Percentiles rank a stretch among this genome's conserved stretches.
phyloP scores from a whole-genome alignment of 2,888 invertebrate species.

The Luperina testacea region DNA sequence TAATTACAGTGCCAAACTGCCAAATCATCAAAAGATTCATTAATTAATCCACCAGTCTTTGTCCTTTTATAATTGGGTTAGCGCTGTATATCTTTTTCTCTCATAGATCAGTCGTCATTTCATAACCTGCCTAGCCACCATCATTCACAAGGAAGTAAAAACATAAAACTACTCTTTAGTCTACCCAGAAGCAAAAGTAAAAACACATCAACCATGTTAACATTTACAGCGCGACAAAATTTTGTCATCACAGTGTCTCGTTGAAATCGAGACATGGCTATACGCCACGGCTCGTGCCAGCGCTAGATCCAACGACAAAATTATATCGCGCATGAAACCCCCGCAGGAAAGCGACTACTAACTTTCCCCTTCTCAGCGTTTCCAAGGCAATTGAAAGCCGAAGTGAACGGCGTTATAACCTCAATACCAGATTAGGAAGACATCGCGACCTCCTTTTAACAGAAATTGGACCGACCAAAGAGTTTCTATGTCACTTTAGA shows the following conservation, averaged over 20 bases:
- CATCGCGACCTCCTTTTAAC: conserved; percentile 53
- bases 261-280: neutral
- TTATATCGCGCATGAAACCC: too few relatives aligned
- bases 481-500: conserved; percentile 56
- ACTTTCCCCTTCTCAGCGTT: conserved; percentile 33
- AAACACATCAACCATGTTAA: neutral
- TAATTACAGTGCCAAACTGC: too few relatives aligned
- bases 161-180: neutral
- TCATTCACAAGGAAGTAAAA: neutral
- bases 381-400: conserved; percentile 48
- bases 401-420: conserved; percentile 52
- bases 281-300: neutral
- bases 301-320: neutral
- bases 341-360: neutral
- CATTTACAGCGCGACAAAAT: neutral
- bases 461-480: conserved; percentile 24
- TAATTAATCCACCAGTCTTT: neutral
- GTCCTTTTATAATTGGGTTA: neutral
- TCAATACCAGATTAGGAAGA: conserved; percentile 40
- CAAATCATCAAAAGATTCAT: neutral
- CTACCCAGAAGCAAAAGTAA: neutral
- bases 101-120: too few relatives aligned
- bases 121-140: neutral
- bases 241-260: neutral
- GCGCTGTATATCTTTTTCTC: neutral